Conservation (phyloP, 2,113 vertebrate species). For the Noctilio leporinus region DNA sequence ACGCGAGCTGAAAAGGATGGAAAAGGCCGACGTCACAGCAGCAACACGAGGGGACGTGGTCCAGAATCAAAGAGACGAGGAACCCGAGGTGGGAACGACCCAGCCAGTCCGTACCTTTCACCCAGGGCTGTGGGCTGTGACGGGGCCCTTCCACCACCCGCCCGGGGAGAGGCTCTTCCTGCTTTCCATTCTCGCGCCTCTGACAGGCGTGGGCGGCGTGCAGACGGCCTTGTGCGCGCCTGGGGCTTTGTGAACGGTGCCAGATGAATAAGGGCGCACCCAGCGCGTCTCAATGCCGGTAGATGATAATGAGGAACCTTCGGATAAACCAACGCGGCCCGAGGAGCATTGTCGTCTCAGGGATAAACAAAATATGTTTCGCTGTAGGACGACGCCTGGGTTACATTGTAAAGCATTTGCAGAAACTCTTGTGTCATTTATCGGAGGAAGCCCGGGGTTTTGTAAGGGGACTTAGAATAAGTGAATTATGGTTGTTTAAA, state of each 20-base stretch:
- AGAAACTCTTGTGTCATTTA: background rate
- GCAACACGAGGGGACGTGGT: slow-evolving; percentile 70
- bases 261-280: background rate
- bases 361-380: background rate
- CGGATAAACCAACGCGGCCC: background rate
- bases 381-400: background rate
- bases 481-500: too few relatives aligned
- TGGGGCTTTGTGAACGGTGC: background rate
- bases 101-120: slow-evolving; percentile 41
- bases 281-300: background rate
- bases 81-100: slow-evolving; percentile 64
- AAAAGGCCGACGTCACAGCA: slow-evolving; percentile 79
- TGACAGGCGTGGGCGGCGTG: background rate
- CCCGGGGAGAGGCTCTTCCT: too few relatives aligned
- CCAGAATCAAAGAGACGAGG: slow-evolving; percentile 78
- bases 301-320: background rate
- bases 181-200: too few relatives aligned
- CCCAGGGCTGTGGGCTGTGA: too few relatives aligned
- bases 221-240: background rate
- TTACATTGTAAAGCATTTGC: background rate
- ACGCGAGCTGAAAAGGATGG: slow-evolving; percentile 78
- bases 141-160: too few relatives aligned
- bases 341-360: background rate
- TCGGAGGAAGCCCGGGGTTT: background rate
- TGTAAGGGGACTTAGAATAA: background rate